Evolutionary conservation across 2,113 vertebrate species (phyloP).

Genomic region (Malurus melanocephalus): DNA sequence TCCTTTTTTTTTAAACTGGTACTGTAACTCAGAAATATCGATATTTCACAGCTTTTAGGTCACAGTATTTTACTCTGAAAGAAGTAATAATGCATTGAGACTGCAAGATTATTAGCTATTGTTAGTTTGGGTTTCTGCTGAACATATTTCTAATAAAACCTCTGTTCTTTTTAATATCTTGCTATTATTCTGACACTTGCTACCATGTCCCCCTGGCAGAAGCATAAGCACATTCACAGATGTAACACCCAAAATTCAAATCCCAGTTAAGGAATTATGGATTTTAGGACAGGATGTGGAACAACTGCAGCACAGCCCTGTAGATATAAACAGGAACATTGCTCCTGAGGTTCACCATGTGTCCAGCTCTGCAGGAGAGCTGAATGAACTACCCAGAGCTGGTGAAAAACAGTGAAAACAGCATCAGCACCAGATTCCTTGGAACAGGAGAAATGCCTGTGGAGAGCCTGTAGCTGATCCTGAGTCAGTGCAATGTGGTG

Average conservation of each 20-base stretch:
- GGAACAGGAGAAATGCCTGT: not conserved
- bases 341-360: not conserved
- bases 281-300: not conserved
- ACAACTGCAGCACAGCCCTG: not conserved
- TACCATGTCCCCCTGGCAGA: not conserved
- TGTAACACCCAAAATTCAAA: not conserved
- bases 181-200: not conserved
- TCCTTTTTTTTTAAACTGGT: not conserved
- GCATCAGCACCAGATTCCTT: not conserved
- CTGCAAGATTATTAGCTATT: not conserved
- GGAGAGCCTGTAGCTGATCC: too few species aligned
- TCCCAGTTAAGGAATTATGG: not conserved
- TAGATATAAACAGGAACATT: fast-evolving
- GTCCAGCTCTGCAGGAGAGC: not conserved
- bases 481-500: not conserved
- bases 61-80: not conserved
- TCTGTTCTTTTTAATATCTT: not conserved
- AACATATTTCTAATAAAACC: not conserved
- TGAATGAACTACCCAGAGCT: not conserved
- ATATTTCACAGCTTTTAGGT: not conserved
- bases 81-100: not conserved
- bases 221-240: not conserved
- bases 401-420: not conserved
- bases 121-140: not conserved
- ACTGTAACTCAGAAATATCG: not conserved